Conservation (phyloP, 2,797 vertebrate species). For the Spatula versicolor region DNA sequence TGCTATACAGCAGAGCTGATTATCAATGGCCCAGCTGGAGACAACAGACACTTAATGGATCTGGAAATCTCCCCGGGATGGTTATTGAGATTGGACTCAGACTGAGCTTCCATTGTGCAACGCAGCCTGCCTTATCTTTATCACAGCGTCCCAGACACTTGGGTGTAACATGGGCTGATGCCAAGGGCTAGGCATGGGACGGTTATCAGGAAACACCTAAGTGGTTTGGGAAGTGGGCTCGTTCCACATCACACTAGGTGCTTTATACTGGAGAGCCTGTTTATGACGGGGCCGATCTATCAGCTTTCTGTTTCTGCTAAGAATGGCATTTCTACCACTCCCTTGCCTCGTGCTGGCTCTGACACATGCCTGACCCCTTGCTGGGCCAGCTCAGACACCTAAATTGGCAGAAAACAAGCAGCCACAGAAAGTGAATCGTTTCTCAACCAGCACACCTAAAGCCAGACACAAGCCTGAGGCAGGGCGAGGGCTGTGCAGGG, state of each 20-base stretch:
- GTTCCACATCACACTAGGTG: slow-evolving; percentile 1
- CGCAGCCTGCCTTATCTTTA: slow-evolving; percentile 59
- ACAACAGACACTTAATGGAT: neutral
- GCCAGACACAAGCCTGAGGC: neutral
- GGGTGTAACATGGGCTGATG: slow-evolving; percentile 37
- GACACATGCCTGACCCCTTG: neutral
- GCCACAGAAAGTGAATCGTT: neutral
- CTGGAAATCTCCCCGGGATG: neutral
- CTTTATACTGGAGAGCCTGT: slow-evolving; percentile 9
- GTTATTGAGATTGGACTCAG: neutral
- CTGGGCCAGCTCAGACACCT: neutral
- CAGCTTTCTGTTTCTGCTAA: neutral
- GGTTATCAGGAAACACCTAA: slow-evolving; percentile 55
- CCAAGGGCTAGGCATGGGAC: slow-evolving; percentile 12
- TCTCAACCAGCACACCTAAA: neutral
- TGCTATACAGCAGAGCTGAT: neutral
- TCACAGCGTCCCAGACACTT: slow-evolving; percentile 20
- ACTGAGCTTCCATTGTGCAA: neutral
- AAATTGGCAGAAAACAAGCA: neutral
- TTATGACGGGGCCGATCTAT: neutral
- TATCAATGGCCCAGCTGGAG: neutral
- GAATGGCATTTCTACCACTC: neutral
- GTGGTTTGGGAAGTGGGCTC: slow-evolving; percentile 44
- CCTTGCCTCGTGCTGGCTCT: neutral
- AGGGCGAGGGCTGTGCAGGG: neutral